Conservation (phyloP, 2,113 vertebrate genomes). For the Semnornis frantzii region DNA sequence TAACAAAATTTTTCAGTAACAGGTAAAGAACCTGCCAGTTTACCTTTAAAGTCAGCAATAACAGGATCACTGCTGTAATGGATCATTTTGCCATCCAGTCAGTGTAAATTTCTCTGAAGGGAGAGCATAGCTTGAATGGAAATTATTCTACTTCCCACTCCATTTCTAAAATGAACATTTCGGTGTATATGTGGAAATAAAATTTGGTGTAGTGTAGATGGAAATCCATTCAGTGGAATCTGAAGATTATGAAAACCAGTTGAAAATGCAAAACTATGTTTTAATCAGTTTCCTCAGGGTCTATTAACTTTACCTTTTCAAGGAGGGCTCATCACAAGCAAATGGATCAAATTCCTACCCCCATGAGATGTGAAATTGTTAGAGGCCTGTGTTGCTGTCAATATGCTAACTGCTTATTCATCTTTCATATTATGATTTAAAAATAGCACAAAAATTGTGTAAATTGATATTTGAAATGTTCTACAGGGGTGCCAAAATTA, state of each 20-base stretch:
- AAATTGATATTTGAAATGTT: neutral
- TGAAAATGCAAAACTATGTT: slow-evolving; percentile 19
- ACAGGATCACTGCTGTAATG: neutral
- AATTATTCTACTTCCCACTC: neutral
- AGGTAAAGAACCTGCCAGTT: neutral
- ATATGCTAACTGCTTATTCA: neutral
- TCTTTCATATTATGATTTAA: neutral
- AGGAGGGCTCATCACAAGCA: neutral
- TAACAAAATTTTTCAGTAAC: neutral
- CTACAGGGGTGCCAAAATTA: neutral
- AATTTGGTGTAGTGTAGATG: neutral
- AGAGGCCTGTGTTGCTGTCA: neutral
- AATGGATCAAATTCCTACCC: neutral
- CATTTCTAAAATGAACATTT: neutral
- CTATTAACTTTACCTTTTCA: neutral
- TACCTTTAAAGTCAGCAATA: neutral
- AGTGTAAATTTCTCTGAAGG: neutral
- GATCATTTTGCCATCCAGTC: neutral
- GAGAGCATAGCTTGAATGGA: neutral
- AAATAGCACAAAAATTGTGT: neutral
- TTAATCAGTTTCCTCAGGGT: neutral
- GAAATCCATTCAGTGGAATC: slow-evolving; percentile 7
- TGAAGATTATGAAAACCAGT: neutral
- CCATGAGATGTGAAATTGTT: neutral
- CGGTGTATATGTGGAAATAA: neutral